Evolutionary conservation across 1,140 invertebrate genomes (phyloP).

Genomic region (Saxidomus purpurata): DNA sequence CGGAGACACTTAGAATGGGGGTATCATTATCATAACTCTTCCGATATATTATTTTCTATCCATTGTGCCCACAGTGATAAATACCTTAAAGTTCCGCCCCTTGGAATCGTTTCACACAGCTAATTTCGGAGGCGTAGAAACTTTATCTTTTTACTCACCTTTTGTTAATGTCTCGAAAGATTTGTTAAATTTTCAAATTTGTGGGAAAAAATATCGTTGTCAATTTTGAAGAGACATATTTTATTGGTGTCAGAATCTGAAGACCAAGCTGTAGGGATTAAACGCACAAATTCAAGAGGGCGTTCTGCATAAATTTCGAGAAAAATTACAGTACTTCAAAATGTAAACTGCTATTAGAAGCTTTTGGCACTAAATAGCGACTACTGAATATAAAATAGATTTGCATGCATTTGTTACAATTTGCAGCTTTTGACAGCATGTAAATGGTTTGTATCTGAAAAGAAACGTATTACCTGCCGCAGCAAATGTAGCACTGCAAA

Average conservation of each 20-base stretch:
- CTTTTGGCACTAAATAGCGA: conserved; percentile 51
- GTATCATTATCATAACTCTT: conserved; percentile 66
- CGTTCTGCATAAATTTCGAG: conserved; percentile 55
- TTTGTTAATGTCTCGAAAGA: conserved; percentile 48
- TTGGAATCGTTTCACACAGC: conserved; percentile 62
- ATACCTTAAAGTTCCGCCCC: conserved; percentile 55
- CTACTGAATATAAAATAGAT: conserved; percentile 25
- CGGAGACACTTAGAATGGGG: conserved; percentile 2
- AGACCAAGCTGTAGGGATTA: conserved; percentile 32
- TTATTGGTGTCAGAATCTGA: conserved; percentile 58
- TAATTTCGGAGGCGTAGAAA: conserved; percentile 44
- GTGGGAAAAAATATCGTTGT: conserved; percentile 61
- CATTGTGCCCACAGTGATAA: conserved; percentile 58
- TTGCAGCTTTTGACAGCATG: conserved; percentile 7
- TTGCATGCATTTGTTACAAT: background rate
- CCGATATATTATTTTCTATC: conserved; percentile 66
- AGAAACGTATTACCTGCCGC: too few relatives aligned
- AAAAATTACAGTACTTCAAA: conserved; percentile 65
- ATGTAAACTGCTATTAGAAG: conserved; percentile 31
- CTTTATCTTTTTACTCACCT: conserved; percentile 60
- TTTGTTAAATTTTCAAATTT: conserved; percentile 59
- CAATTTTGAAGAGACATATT: conserved; percentile 62
- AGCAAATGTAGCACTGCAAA: too few relatives aligned
- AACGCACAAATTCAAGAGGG: background rate
- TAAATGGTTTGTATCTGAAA: background rate